Evolutionary conservation across 2,113 vertebrate genomes (phyloP).

Genomic region (Siphamia tubifer): DNA sequence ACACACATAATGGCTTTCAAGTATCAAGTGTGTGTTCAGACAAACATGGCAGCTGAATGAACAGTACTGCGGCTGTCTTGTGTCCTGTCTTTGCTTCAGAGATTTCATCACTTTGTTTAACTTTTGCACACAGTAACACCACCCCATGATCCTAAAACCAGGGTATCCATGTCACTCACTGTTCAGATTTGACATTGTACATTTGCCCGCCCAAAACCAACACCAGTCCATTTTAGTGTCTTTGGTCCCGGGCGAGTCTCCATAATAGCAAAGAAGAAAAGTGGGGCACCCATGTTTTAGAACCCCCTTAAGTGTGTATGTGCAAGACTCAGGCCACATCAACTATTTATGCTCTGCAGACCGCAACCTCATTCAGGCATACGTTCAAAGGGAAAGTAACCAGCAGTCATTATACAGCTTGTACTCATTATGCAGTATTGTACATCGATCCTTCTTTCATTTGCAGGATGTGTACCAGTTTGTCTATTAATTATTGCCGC

Average conservation of each 20-base stretch:
- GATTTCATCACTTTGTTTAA: constrained; percentile 25
- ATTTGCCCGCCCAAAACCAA: background rate
- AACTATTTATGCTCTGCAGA: constrained; percentile 55
- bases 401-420: constrained; percentile 41
- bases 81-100: background rate
- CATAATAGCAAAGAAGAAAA: constrained; percentile 26
- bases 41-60: background rate
- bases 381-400: constrained; percentile 30
- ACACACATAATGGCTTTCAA: constrained; percentile 15
- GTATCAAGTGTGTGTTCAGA: background rate
- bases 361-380: constrained; percentile 41
- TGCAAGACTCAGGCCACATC: constrained; percentile 44
- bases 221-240: background rate
- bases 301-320: constrained; percentile 9
- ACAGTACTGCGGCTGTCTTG: background rate
- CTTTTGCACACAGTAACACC: background rate
- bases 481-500: constrained; percentile 20
- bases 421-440: constrained; percentile 49
- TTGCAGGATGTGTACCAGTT: constrained; percentile 32
- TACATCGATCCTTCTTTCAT: constrained; percentile 41
- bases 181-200: background rate
- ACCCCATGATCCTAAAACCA: background rate
- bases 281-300: constrained; percentile 25
- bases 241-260: background rate
- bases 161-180: background rate